Conservation (phyloP, 53 echinoderm and acorn worm genomes). For the Paracentrotus lividus region DNA sequence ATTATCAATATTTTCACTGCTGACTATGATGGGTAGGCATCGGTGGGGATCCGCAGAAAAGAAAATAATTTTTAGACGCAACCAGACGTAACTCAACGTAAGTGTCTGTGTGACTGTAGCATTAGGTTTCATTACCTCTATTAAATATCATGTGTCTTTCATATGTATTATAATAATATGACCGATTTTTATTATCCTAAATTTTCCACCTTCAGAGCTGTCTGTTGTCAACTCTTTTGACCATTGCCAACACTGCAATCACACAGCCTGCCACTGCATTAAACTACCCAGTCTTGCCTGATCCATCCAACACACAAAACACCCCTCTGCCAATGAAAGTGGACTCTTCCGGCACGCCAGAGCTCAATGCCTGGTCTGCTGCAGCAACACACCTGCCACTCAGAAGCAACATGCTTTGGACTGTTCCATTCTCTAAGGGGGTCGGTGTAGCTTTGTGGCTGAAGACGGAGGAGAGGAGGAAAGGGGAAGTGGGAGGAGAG, state of each 20-base stretch:
- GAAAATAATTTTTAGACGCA: no score
- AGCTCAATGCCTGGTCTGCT: constrained; percentile 76
- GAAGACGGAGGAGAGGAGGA: constrained; percentile 86
- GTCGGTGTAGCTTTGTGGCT: constrained; percentile 87
- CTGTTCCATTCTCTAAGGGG: constrained; percentile 78
- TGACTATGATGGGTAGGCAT: no score
- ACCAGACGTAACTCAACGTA: no score
- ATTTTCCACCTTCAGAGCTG: constrained; percentile 73
- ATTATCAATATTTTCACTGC: no score
- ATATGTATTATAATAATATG: neutral
- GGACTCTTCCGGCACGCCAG: constrained; percentile 35
- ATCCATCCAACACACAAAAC: constrained; percentile 33
- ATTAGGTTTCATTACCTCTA: neutral
- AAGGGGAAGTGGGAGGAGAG: constrained; percentile 30
- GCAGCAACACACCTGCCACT: constrained; percentile 84
- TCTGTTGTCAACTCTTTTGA: constrained; percentile 81
- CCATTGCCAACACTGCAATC: constrained; percentile 74
- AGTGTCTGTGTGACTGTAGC: no score
- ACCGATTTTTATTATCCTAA: neutral
- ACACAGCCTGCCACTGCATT: constrained; percentile 81
- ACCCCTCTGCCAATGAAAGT: constrained; percentile 37
- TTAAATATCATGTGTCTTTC: neutral
- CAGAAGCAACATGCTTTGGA: constrained; percentile 80
- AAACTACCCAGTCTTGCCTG: constrained; percentile 76
- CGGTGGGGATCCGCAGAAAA: no score